Evolutionary conservation across 2,797 vertebrate genomes (phyloP).

Genomic region (Graptemys geographica): DNA sequence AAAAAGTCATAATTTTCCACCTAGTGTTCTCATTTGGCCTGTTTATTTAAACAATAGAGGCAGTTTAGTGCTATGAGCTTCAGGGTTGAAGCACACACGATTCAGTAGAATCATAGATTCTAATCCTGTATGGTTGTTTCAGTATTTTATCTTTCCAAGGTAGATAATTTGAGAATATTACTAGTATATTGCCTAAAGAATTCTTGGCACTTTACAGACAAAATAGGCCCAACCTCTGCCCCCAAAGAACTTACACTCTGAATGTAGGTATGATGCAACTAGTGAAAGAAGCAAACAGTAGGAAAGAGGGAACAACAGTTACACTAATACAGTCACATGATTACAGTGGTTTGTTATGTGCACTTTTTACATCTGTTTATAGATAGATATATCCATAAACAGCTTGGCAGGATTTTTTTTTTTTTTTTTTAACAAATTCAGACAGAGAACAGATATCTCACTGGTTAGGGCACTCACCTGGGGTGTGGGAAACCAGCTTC

Average conservation of each 20-base stretch:
- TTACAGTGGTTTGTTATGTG: background rate
- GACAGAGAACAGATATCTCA: background rate
- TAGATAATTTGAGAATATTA: background rate
- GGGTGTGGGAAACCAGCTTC: background rate
- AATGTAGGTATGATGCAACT: background rate
- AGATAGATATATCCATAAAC: background rate
- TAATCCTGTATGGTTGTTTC: background rate
- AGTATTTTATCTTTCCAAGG: background rate
- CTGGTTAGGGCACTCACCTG: background rate
- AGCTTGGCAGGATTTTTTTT: background rate
- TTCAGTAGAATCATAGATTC: background rate
- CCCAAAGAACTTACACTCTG: background rate
- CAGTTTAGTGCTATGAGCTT: background rate
- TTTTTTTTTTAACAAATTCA: background rate
- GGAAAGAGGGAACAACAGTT: background rate
- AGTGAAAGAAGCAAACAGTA: background rate
- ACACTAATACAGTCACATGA: background rate
- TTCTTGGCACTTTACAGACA: background rate
- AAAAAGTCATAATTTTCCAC: background rate
- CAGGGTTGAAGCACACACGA: background rate
- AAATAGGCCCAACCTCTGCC: background rate
- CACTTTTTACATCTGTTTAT: background rate
- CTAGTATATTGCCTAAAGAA: background rate
- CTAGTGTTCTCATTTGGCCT: background rate
- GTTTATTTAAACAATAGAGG: background rate